These are phyloP conservation scores for Australoheros facetus DNA, from an alignment of 2,797 vertebrate species.

Conservation along the genomic window DNA sequence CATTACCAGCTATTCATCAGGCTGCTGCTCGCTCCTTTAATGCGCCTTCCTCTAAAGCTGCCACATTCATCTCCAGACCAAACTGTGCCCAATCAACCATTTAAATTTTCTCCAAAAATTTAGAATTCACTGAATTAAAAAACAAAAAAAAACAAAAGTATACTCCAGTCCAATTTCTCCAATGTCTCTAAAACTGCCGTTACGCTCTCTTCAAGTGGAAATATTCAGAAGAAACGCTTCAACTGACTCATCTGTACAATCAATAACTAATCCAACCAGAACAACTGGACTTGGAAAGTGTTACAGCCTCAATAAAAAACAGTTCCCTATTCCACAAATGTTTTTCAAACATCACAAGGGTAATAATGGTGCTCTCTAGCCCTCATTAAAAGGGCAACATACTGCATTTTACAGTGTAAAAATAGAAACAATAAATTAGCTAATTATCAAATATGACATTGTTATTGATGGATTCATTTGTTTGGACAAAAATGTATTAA, in stretches of 20 bases:
- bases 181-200: slow-evolving; percentile 1
- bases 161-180: slow-evolving; percentile 14
- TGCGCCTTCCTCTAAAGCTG: slow-evolving; percentile 29
- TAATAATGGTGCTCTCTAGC: background rate
- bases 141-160: background rate
- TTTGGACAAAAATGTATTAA: background rate
- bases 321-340: background rate
- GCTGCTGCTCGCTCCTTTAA: slow-evolving; percentile 20
- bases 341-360: slow-evolving; percentile 19
- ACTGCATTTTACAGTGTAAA: background rate
- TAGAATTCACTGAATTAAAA: slow-evolving; percentile 2
- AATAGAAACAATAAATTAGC: background rate
- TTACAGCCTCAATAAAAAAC: slow-evolving; percentile 5
- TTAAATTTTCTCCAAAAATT: slow-evolving; percentile 11
- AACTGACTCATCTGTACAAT: slow-evolving; percentile 14
- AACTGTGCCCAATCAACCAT: slow-evolving; percentile 38
- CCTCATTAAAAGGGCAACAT: background rate
- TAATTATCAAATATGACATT: background rate
- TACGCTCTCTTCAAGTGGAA: slow-evolving; percentile 12
- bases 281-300: slow-evolving; percentile 16
- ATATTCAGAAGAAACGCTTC: slow-evolving; percentile 4
- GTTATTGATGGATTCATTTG: background rate
- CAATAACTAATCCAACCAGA: slow-evolving; percentile 36
- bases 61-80: slow-evolving; percentile 50
- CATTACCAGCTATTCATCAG: slow-evolving; percentile 44